Base-by-base conservation (phyloP, 2,888 invertebrate genomes). In the Eurytoma californica region DNA sequence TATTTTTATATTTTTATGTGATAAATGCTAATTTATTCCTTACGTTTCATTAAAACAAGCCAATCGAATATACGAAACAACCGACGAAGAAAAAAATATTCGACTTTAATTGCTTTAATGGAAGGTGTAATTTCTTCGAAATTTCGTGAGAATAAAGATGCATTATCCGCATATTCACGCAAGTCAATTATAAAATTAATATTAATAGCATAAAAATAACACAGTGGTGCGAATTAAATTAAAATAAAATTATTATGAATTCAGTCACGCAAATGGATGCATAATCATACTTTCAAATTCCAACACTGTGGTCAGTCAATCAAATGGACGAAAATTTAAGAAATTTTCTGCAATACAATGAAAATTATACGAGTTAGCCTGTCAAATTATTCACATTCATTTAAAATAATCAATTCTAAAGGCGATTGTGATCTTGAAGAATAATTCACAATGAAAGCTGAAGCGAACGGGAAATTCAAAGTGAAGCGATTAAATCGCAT, bases 111-210 rank as follows among this genome's bases (percentile, higher is more conserved):
- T 80, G 60, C 80, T 51, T 14, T 79, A 76, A 81, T 81, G 75
- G 14, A 72, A 72, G 24, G 72, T 24, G 57, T 67, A 80, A 80
- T 75, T 67, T 75, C 61, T 30, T 67, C 60, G 20, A 65, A 55
- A 72, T 75, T 77, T 77, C 63, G 66, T 66, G 74, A 70, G 77
- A 80, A 80, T 72, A 69, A 75, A 79, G n/a, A 39, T 16, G 14
- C 53, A 39, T 69, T 80, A 72, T 75, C 74, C 70, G 28, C 20
- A 74, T 77, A 39, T 80, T 75, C 80, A 74, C 72, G 77, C 74
- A 74, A 61, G 74, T 72, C 80, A 77, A 80, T 77, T 80, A 80
- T 63, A 72, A 75, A 74, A 77, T 77, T 76, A 80, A 80, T 80
- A 77, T 77, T 77, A 77, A 80, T 80, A 67, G 5, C 66, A 80